Conservation (phyloP, 2,888 invertebrate genomes). For the Drosophila aldrichi region DNA sequence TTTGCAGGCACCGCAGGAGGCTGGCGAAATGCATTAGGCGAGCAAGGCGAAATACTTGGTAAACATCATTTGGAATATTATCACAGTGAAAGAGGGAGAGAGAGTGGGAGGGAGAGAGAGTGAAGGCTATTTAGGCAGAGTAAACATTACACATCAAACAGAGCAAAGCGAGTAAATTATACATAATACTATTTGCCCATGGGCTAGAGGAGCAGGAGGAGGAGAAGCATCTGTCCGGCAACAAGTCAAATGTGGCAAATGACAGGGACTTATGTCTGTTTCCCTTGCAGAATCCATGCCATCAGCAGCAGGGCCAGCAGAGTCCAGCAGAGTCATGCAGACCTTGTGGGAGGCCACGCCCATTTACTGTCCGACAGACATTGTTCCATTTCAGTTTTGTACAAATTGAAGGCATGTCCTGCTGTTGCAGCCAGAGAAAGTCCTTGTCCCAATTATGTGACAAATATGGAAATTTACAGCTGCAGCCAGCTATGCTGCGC, state of each 20-base stretch:
- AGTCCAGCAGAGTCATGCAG: not conserved
- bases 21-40: slow-evolving; percentile 38
- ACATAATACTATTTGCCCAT: slow-evolving; percentile 27
- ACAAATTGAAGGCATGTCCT: slow-evolving; percentile 20
- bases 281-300: slow-evolving; percentile 9
- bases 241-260: slow-evolving; percentile 30
- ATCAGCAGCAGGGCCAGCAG: slow-evolving; percentile 22
- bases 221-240: slow-evolving; percentile 5
- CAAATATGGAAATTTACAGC: slow-evolving; percentile 21
- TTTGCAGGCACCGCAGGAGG: slow-evolving; percentile 34
- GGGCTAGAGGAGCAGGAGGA: not conserved
- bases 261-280: slow-evolving; percentile 26
- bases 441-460: slow-evolving; percentile 16
- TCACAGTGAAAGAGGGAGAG: too few relatives aligned
- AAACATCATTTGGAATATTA: slow-evolving; percentile 35
- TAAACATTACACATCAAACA: slow-evolving; percentile 30
- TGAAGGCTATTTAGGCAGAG: slow-evolving; percentile 1
- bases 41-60: slow-evolving; percentile 25
- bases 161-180: slow-evolving; percentile 26
- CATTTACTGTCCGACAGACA: not conserved
- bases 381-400: slow-evolving; percentile 14
- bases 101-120: too few relatives aligned
- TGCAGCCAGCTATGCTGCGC: not conserved
- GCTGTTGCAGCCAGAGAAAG: slow-evolving; percentile 8
- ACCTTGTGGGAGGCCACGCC: not conserved